A percentile compares a stretch with the other conserved stretches of the same genome.
Conservation (phyloP, 30 jellyfish, hydroid and myxozoan genomes). For the Catostylus mosaicus region DNA sequence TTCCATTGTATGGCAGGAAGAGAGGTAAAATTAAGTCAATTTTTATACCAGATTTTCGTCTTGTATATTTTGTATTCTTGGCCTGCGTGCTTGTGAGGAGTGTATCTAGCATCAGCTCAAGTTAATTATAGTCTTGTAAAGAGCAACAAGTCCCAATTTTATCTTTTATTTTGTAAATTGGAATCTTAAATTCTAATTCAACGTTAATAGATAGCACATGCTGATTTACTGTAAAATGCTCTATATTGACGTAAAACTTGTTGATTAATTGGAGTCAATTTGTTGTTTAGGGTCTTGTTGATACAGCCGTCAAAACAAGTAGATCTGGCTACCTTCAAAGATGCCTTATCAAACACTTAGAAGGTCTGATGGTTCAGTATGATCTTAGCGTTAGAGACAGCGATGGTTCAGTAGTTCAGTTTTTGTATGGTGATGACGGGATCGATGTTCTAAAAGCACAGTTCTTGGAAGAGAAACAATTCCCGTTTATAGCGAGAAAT, state of each 20-base stretch:
- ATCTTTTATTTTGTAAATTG: too few relatives aligned
- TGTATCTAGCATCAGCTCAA: too few relatives aligned
- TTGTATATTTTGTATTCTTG: too few relatives aligned
- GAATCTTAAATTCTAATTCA: too few relatives aligned
- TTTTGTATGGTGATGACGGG: conserved; percentile 99
- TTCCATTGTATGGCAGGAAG: conserved; percentile 99
- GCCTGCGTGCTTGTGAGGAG: too few relatives aligned
- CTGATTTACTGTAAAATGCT: too few relatives aligned
- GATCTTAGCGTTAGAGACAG: conserved; percentile 99
- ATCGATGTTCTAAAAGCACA: conserved; percentile 90
- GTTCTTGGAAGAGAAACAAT: conserved; percentile 77
- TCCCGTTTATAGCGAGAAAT: conserved; percentile 84
- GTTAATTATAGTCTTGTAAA: too few relatives aligned
- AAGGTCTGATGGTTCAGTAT: conserved; percentile 96
- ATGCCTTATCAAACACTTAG: conserved; percentile 98
- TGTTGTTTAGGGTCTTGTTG: conserved; percentile 89
- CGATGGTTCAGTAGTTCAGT: conserved; percentile 99
- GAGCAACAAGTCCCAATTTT: too few relatives aligned
- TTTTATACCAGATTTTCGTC: too few relatives aligned
- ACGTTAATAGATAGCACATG: too few relatives aligned
- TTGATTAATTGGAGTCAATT: too few relatives aligned
- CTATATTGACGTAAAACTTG: too few relatives aligned
- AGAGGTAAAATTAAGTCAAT: conserved; percentile 71
- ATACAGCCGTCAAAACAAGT: conserved; percentile 99
- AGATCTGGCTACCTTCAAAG: conserved; percentile 99